phyloP scores from a whole-genome alignment of 37 sponge, comb jelly and placozoan genomes.

The Petrosia ficiformis region DNA sequence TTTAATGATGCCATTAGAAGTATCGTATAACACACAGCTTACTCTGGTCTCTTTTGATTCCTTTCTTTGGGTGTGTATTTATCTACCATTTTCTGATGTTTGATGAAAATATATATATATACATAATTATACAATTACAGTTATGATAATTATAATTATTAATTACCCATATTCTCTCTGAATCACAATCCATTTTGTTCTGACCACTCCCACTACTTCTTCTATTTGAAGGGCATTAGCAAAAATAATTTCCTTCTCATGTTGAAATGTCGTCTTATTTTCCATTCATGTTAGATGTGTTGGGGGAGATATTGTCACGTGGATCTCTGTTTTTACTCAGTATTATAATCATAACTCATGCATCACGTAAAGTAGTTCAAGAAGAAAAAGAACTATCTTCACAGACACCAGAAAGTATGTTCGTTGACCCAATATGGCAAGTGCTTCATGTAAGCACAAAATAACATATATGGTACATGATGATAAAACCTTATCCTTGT shows the following conservation, averaged over 20 bases:
- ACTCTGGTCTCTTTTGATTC: constrained; percentile 13
- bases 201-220: too few relatives aligned
- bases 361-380: constrained; percentile 29
- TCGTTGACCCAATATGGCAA: neutral
- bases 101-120: neutral
- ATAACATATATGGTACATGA: too few relatives aligned
- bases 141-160: too few relatives aligned
- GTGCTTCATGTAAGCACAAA: neutral
- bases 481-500: too few relatives aligned
- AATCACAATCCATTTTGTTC: constrained; percentile 30
- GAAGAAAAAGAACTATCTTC: constrained; percentile 23
- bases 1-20: too few relatives aligned
- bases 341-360: constrained; percentile 28
- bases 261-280: neutral
- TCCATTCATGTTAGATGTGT: neutral
- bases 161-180: constrained; percentile 47
- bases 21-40: too few relatives aligned
- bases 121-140: too few relatives aligned
- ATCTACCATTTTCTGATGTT: constrained; percentile 52
- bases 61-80: constrained; percentile 34
- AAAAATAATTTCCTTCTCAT: neutral
- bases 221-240: too few relatives aligned
- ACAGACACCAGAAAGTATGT: constrained; percentile 9
- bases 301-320: neutral
- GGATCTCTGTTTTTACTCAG: constrained; percentile 11